These are phyloP conservation scores for Liodrosophila aerea DNA, from an alignment of 2,888 invertebrate species.

Conservation along the genomic window DNA sequence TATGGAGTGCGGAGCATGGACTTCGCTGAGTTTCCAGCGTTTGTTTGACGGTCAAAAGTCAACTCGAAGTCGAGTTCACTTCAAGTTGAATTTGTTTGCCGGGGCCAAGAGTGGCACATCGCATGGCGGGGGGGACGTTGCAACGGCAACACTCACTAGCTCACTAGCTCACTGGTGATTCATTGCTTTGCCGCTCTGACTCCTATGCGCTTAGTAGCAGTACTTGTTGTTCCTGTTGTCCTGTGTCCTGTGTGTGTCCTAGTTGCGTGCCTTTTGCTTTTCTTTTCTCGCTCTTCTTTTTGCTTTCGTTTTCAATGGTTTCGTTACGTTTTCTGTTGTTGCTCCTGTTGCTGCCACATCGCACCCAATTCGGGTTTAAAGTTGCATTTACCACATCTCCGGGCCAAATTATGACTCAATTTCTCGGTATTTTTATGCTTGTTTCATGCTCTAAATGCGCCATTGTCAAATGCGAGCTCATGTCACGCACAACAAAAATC, in stretches of 20 bases:
- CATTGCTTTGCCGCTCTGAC: conserved; percentile 78
- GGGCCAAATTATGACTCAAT: conserved; percentile 70
- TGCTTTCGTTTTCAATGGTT: conserved; percentile 18
- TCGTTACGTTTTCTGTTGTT: too few relatives aligned
- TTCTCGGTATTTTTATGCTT: conserved; percentile 71
- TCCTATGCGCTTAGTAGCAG: conserved; percentile 62
- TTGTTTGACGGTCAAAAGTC: conserved; percentile 77
- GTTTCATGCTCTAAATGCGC: conserved; percentile 51
- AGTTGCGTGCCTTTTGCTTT: conserved; percentile 57
- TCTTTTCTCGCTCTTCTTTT: conserved; percentile 50
- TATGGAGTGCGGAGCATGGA: too few relatives aligned
- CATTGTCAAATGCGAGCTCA: conserved; percentile 40
- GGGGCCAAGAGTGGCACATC: conserved; percentile 58
- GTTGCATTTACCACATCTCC: conserved; percentile 35
- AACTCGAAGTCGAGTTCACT: conserved; percentile 78
- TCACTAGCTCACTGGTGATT: conserved; percentile 56
- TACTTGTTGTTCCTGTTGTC: neutral
- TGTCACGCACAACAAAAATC: conserved; percentile 66
- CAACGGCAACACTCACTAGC: conserved; percentile 2
- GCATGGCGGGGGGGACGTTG: neutral
- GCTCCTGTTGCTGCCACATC: conserved; percentile 36
- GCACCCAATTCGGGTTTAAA: conserved; percentile 56
- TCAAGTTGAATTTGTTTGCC: conserved; percentile 76
- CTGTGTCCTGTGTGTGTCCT: conserved; percentile 34
- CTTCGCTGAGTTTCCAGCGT: conserved; percentile 54